phyloP scores from a whole-genome alignment of 1,140 invertebrate species.

The Colletes latitarsis region DNA sequence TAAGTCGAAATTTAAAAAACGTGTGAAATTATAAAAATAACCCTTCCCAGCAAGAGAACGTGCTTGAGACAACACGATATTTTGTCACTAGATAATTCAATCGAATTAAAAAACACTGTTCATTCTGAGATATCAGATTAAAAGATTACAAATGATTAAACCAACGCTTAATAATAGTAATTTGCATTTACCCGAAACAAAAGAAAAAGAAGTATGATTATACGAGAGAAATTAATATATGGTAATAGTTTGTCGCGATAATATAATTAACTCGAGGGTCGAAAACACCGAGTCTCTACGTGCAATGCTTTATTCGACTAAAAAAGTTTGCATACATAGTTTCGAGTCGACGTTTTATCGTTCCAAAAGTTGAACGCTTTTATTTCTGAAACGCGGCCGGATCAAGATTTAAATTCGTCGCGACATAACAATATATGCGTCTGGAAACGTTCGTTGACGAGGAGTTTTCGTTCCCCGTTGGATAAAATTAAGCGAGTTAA shows the following conservation, averaged over 20 bases:
- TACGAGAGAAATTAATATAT: too few species aligned
- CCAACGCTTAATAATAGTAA: not conserved
- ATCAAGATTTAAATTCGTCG: constrained; percentile 27
- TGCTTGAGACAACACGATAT: not conserved
- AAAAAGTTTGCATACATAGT: too few species aligned
- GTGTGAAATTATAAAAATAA: constrained; percentile 42
- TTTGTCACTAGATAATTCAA: not conserved
- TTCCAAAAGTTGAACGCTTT: not conserved
- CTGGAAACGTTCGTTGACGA: constrained; percentile 24
- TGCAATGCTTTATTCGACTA: too few species aligned
- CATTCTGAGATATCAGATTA: too few species aligned
- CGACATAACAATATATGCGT: not conserved
- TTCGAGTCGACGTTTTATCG: not conserved
- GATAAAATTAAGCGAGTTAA: constrained; percentile 54
- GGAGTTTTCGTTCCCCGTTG: constrained; percentile 15
- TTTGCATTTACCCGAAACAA: constrained; percentile 62
- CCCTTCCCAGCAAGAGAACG: not conserved
- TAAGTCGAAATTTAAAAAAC: not conserved
- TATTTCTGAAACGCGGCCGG: not conserved
- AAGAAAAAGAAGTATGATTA: constrained; percentile 2
- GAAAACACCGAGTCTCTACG: too few species aligned
- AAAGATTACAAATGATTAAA: too few species aligned
- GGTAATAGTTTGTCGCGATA: too few species aligned
- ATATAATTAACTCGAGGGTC: too few species aligned
- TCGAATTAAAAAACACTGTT: not conserved